These are phyloP conservation scores for Trichomalopsis sarcophagae DNA, from an alignment of 1,140 invertebrate genomes.

Conservation along the genomic window DNA sequence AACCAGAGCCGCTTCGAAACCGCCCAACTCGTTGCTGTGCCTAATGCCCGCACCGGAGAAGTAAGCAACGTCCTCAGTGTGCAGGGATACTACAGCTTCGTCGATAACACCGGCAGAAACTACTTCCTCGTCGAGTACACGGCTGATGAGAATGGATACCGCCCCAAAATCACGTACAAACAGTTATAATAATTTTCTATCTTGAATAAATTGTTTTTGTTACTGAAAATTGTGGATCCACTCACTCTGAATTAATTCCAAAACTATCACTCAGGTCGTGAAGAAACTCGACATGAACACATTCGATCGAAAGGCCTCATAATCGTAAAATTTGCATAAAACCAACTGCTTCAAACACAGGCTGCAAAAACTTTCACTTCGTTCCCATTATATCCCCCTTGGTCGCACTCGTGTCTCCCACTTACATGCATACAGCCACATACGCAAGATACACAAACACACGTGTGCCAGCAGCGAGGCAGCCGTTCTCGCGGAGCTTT, in stretches of 20 bases:
- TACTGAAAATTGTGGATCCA: not conserved
- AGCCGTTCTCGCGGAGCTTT: slow-evolving; percentile 11
- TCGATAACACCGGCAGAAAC: slow-evolving; percentile 69
- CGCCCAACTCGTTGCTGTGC: slow-evolving; percentile 74
- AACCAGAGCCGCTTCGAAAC: slow-evolving; percentile 76
- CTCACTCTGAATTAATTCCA: too few species aligned
- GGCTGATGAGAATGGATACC: slow-evolving; percentile 64
- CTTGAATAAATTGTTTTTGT: not conserved
- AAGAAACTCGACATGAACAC: too few species aligned
- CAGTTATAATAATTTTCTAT: not conserved
- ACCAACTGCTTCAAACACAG: not conserved
- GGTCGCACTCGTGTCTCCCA: not conserved
- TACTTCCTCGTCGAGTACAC: slow-evolving; percentile 67
- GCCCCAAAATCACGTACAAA: slow-evolving; percentile 11
- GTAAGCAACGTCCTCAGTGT: slow-evolving; percentile 29
- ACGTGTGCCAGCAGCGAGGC: too few species aligned
- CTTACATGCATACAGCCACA: not conserved
- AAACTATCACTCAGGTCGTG: too few species aligned
- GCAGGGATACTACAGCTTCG: slow-evolving; percentile 76
- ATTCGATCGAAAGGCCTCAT: too few species aligned
- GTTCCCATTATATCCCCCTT: not conserved
- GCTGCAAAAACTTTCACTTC: not conserved
- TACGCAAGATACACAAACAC: not conserved
- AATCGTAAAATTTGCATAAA: too few species aligned
- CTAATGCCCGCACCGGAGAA: slow-evolving; percentile 64